These are phyloP conservation scores for Chloroclystis v-ata DNA, from an alignment of 2,888 invertebrate species.

Conservation along the genomic window DNA sequence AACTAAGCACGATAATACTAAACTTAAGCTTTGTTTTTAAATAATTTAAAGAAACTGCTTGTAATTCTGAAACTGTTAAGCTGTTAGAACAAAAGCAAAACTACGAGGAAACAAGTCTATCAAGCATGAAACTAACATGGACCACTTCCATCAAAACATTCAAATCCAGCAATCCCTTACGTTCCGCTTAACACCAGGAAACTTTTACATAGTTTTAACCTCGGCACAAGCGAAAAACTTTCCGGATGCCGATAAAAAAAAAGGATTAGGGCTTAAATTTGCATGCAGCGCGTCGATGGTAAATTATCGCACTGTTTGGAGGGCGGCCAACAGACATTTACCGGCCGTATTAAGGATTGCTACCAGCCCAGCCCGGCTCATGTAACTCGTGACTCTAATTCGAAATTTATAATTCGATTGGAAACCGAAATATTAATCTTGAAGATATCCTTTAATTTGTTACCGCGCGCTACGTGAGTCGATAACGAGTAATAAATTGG, in stretches of 20 bases:
- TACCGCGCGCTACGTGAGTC: conserved; percentile 13
- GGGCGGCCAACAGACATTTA: conserved; percentile 53
- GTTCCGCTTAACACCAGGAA: conserved; percentile 9
- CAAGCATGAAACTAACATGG: conserved; percentile 6
- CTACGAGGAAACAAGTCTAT: conserved; percentile 8
- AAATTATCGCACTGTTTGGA: conserved; percentile 65
- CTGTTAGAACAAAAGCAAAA: too few relatives aligned
- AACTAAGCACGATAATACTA: too few relatives aligned
- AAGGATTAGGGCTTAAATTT: conserved; percentile 55
- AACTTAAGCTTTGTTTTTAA: too few relatives aligned
- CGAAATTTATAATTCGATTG: conserved; percentile 36
- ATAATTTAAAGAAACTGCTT: too few relatives aligned
- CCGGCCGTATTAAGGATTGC: conserved; percentile 19
- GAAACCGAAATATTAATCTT: conserved; percentile 18
- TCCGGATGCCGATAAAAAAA: conserved; percentile 44
- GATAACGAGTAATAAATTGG: conserved; percentile 9
- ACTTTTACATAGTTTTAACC: conserved; percentile 23
- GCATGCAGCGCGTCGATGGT: conserved; percentile 58
- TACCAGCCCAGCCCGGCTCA: conserved; percentile 21
- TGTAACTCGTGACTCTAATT: conserved; percentile 44
- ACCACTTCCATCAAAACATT: conserved; percentile 16
- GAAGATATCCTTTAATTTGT: conserved; percentile 20
- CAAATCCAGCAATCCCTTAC: conserved; percentile 16
- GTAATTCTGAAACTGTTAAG: too few relatives aligned
- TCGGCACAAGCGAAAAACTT: conserved; percentile 28